Evolutionary conservation across 2,888 invertebrate genomes (phyloP), one percentile per base, ranked within the genome.

Genomic region (Metacarcinus magister): DNA sequence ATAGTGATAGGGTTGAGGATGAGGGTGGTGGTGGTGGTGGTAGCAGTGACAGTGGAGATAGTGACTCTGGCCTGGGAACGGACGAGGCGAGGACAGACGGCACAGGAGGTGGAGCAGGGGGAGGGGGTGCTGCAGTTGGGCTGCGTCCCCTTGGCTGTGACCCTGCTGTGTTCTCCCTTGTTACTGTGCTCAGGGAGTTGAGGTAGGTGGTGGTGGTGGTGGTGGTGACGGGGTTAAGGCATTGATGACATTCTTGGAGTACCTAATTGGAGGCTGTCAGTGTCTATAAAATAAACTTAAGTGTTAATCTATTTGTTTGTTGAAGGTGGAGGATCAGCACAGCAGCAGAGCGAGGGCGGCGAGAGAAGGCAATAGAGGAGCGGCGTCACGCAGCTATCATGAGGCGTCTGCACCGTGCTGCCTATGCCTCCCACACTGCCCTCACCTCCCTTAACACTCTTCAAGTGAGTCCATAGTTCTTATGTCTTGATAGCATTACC

Each of bases 61-160:
- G 93, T 67, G 96, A 96, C 89, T 96, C 96, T 0, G 96, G 96
- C n/a, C 93, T 96, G 44, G 96, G 96, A 4, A 96, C 95, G 16
- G 96, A 96, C 32, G 96, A 96, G 89, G 96, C 95, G 3, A 60
- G 96, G 44, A 95, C 90, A n/a, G 96, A 95, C 23, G 95, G 94
- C 19, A 54, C 39, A 0, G 95, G 95, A 23, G 93, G 93, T 60
- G 75, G 8, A 19, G 93, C 7, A 23, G 93, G 19, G 19, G 93
- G 46, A 67, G 94, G 82, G 39, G 44, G 60, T 3, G 39, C 28
- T 23, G 39, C 8, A n/a, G 28, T n/a, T 23, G 39, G 32, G 5
- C 93, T 93, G 19, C 92, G 95, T 32, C 94, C 96, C 16, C 95
- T 90, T n/a, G 96, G 96, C 3, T 96, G 96, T 89, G 96, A 96